phyloP scores from a whole-genome alignment of 2,113 vertebrate species.

The Chiloscyllium plagiosum region DNA sequence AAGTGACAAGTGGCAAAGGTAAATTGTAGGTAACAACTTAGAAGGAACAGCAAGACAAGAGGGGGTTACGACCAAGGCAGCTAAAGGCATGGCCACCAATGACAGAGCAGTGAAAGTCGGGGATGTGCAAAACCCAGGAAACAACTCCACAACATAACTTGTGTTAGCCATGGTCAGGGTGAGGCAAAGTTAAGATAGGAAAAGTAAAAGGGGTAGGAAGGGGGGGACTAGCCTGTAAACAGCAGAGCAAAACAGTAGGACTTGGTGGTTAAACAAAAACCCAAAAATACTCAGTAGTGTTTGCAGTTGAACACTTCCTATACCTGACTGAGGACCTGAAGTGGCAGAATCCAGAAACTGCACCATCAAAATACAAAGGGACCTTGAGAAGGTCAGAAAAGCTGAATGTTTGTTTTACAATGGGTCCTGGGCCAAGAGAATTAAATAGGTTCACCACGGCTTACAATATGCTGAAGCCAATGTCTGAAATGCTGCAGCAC shows the following conservation, averaged over 20 bases:
- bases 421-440: conserved; percentile 20
- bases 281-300: neutral
- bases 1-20: neutral
- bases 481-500: conserved; percentile 7
- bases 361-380: neutral
- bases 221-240: neutral
- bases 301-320: neutral
- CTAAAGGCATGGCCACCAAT: neutral
- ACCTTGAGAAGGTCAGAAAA: neutral
- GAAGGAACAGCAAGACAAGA: neutral
- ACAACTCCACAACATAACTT: neutral
- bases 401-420: neutral
- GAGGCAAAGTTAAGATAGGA: neutral
- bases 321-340: neutral
- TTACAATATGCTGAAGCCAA: conserved; percentile 6
- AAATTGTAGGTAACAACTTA: neutral
- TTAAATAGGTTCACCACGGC: neutral
- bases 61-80: neutral
- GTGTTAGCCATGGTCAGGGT: too few relatives aligned
- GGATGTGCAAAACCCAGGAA: too few relatives aligned
- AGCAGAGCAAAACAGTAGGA: neutral
- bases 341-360: neutral
- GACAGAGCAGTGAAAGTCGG: too few relatives aligned
- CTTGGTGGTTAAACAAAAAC: neutral
- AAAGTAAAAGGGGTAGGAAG: neutral